Conservation (phyloP, 1,140 invertebrate genomes). For the Theocolax elegans region DNA sequence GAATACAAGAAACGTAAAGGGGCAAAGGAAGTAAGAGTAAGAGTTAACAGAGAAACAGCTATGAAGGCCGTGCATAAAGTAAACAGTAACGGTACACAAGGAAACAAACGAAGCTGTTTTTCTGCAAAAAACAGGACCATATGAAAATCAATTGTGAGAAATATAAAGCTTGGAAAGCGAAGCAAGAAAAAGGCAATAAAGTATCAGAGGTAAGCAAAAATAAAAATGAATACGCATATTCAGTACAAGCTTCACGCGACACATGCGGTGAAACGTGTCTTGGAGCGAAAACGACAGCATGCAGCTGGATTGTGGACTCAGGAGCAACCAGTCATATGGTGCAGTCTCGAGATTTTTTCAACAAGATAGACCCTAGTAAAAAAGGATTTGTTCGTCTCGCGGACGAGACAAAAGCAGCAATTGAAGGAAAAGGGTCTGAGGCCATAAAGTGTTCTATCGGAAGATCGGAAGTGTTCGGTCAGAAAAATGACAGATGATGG, state of each 20-base stretch:
- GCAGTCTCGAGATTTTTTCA: conserved; percentile 37
- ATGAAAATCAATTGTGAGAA: conserved; percentile 7
- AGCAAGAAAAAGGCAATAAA: conserved; percentile 19
- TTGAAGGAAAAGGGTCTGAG: conserved; percentile 13
- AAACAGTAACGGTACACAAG: not conserved
- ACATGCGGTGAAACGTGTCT: conserved; percentile 18
- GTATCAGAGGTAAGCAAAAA: not conserved
- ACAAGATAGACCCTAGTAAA: not conserved
- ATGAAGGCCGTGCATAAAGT: not conserved
- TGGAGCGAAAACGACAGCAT: conserved; percentile 11
- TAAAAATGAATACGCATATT: not conserved
- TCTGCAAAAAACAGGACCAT: conserved; percentile 12
- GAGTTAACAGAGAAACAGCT: not conserved
- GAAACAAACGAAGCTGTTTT: not conserved
- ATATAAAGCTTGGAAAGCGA: no score
- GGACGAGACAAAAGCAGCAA: not conserved
- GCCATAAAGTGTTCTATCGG: conserved; percentile 13
- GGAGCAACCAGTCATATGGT: conserved; percentile 43
- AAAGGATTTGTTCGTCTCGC: conserved; percentile 15
- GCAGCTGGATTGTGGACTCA: conserved; percentile 11
- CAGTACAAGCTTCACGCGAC: not conserved
- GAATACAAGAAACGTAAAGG: conserved; percentile 34
- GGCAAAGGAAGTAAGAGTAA: not conserved
- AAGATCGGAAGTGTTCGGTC: not conserved
- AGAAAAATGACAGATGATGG: not conserved